Evolutionary conservation across 2,797 vertebrate species (phyloP).

Genomic region (Acestrorhynchus altus): DNA sequence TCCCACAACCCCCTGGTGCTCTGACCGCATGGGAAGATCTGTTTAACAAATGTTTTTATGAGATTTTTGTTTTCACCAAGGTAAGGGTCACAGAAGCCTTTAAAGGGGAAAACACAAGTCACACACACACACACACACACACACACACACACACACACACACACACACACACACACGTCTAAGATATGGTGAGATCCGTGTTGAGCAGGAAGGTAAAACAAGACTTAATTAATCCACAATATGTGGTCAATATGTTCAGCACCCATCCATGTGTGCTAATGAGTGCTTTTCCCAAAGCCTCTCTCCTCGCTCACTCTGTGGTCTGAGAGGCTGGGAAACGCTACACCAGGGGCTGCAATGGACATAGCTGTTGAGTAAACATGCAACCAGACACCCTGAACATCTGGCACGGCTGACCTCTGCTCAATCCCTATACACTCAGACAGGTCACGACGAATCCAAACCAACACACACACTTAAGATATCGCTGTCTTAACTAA

Average conservation of each 20-base stretch:
- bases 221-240: not conserved
- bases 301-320: constrained; percentile 32
- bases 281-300: not conserved
- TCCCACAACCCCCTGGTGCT: not conserved
- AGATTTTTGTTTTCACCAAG: not conserved
- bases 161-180: not conserved
- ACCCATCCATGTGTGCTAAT: constrained; percentile 14
- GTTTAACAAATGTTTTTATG: constrained; percentile 8
- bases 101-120: not conserved
- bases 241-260: constrained; percentile 18
- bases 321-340: constrained; percentile 42
- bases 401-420: constrained; percentile 82
- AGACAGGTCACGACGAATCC: constrained; percentile 60
- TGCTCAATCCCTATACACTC: constrained; percentile 64
- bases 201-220: not conserved
- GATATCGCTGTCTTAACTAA: constrained; percentile 11
- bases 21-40: not conserved
- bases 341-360: constrained; percentile 44
- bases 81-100: not conserved
- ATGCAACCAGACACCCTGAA: constrained; percentile 81
- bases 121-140: not conserved
- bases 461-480: constrained; percentile 44
- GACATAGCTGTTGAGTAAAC: constrained; percentile 79
- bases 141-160: not conserved
- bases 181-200: not conserved